phyloP scores from a whole-genome alignment of 2,113 vertebrate genomes.

The Grallaria varia region DNA sequence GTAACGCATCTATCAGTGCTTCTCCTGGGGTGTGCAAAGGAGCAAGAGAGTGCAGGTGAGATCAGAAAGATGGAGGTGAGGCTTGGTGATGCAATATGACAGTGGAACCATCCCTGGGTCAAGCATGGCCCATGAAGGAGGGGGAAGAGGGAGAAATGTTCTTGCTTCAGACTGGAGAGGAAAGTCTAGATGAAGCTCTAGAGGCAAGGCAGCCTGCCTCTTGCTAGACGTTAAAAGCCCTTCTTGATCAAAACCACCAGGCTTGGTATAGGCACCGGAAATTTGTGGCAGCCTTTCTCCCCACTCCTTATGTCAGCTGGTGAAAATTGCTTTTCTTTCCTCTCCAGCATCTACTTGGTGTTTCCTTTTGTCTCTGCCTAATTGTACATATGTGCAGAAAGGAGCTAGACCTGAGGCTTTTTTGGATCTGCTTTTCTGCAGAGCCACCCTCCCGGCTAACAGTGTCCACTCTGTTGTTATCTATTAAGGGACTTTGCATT shows the following conservation, averaged over 20 bases:
- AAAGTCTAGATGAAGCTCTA: neutral
- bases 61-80: neutral
- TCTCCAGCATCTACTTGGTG: neutral
- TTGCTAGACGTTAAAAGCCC: neutral
- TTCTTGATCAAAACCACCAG: neutral
- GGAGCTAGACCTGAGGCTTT: neutral
- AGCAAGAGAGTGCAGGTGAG: neutral
- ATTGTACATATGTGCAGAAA: neutral
- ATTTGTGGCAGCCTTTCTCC: neutral
- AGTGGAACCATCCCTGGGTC: neutral
- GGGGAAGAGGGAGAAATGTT: neutral
- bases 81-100: neutral
- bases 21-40: neutral
- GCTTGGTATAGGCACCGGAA: neutral
- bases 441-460: neutral
- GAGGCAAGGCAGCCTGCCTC: neutral
- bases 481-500: neutral
- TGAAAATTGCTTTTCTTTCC: neutral
- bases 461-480: neutral
- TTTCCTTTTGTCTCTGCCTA: neutral
- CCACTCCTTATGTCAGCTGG: neutral
- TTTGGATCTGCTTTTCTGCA: neutral
- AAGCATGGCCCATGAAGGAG: neutral
- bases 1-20: neutral
- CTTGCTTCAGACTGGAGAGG: neutral